Base-by-base conservation (phyloP, 2,888 invertebrate species). In the Galerucella pusilla region DNA sequence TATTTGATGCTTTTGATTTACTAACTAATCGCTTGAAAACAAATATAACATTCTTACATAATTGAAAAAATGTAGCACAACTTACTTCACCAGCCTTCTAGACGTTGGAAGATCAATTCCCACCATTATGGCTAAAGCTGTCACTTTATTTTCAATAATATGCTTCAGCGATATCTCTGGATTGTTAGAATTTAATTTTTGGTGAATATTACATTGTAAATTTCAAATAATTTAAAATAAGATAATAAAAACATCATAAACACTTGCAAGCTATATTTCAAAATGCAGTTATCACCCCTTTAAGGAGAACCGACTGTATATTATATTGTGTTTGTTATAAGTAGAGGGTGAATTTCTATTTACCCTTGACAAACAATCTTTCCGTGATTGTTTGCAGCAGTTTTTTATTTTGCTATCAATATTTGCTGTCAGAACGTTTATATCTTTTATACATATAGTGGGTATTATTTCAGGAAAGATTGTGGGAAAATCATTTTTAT, bases 211-310 rank as follows among this genome's bases (percentile, higher is more conserved):
- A 57, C 57, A 20, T 57, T 57, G 57, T 57, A 57, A 57, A 57
- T 57, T 57, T 10, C 6, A 1, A 20, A 14, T 63, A 63, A 68
- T 73, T 70, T 70, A n/a, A 68, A 46, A 61, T 28, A 71, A 71
- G 59, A 49, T 46, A 75, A 75, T 75, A 87, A 87, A 87, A 87
- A 86, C 85, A 86, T 87, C 87, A 87, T 82, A 83, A 84, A 84
- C 87, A 87, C 87, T 87, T 87, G 87, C 85, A 75, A 79, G 83
- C 84, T 80, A 87, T 87, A 86, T 86, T 87, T 87, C 86, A 87
- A 85, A 81, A 83, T 82, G 82, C 82, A 84, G 82, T 85, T 84
- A 84, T 85, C 84, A 82, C 82, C 73, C 73, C 73, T 67, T 70
- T 35, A 74, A 70, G 70, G 16, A 42, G 63, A 54, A 52, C 68